Conservation (phyloP, 2,888 invertebrate genomes). For the Mythimna ferrago region DNA sequence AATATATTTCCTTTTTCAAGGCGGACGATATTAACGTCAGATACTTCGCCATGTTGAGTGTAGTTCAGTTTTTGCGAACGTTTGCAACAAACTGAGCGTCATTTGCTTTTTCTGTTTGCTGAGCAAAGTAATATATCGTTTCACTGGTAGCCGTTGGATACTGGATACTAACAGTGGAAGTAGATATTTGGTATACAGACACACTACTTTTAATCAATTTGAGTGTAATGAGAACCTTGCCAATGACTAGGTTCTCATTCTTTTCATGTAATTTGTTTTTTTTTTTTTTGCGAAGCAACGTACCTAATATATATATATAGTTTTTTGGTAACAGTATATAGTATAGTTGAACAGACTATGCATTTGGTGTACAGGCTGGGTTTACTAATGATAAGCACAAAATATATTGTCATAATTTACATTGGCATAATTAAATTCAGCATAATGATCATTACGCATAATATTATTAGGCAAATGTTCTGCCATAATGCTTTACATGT, state of each 20-base stretch:
- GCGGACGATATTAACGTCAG: slow-evolving; percentile 72
- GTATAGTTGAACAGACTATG: background rate
- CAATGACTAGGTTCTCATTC: background rate
- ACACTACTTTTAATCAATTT: background rate
- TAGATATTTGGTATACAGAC: slow-evolving; percentile 4
- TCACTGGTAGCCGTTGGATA: slow-evolving; percentile 18
- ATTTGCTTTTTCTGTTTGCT: slow-evolving; percentile 57
- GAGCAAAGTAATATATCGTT: slow-evolving; percentile 55
- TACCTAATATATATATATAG: too few relatives aligned
- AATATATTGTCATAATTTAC: too few relatives aligned
- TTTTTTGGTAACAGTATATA: background rate
- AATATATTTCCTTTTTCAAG: slow-evolving; percentile 79
- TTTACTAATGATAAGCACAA: too few relatives aligned
- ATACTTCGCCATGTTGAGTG: slow-evolving; percentile 57
- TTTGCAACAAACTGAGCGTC: slow-evolving; percentile 48
- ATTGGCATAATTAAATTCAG: too few relatives aligned
- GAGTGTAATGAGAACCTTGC: background rate
- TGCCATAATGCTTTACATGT: too few relatives aligned
- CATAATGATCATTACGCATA: too few relatives aligned
- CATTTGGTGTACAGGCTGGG: background rate
- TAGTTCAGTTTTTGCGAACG: slow-evolving; percentile 60
- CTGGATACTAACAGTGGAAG: slow-evolving; percentile 8
- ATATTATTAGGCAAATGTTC: too few relatives aligned
- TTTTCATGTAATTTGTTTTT: background rate
- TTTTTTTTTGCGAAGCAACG: background rate